Evolutionary conservation across 1,140 invertebrate genomes (phyloP).

Genomic region (Drosophila obscura): DNA sequence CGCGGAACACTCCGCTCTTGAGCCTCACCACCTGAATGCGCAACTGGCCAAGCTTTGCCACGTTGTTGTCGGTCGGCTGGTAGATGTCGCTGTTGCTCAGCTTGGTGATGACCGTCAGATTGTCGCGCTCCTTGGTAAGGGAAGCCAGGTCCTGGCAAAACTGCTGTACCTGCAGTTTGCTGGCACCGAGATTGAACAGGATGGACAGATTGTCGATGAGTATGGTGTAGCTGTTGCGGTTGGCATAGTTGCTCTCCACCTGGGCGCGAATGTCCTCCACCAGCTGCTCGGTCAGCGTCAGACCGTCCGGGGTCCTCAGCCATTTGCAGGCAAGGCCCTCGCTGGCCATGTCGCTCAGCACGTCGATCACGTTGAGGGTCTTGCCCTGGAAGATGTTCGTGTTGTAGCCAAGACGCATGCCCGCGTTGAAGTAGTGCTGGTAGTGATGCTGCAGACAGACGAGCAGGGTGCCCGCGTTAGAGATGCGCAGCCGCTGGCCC

Average conservation of each 20-base stretch:
- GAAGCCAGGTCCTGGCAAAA: slow-evolving; percentile 75
- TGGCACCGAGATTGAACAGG: slow-evolving; percentile 87
- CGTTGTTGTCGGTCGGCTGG: slow-evolving; percentile 85
- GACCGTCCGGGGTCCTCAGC: slow-evolving; percentile 59
- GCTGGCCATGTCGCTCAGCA: slow-evolving; percentile 84
- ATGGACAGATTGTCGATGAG: slow-evolving; percentile 89
- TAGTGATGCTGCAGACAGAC: slow-evolving; percentile 89
- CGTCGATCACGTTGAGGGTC: slow-evolving; percentile 85
- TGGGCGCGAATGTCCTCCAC: slow-evolving; percentile 67
- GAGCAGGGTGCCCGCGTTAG: slow-evolving; percentile 85
- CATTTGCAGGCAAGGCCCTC: slow-evolving; percentile 65
- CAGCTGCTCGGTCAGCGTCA: slow-evolving; percentile 58
- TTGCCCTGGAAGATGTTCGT: slow-evolving; percentile 86
- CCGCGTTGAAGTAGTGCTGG: slow-evolving; percentile 89
- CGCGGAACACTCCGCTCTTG: slow-evolving; percentile 87
- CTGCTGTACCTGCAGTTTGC: slow-evolving; percentile 70
- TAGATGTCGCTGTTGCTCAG: slow-evolving; percentile 85
- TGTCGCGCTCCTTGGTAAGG: slow-evolving; percentile 81
- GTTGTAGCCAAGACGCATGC: slow-evolving; percentile 90
- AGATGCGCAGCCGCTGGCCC: slow-evolving; percentile 85
- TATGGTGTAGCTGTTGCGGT: slow-evolving; percentile 84
- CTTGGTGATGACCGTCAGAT: slow-evolving; percentile 85
- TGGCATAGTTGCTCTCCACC: slow-evolving; percentile 56
- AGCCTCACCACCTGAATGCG: slow-evolving; percentile 87
- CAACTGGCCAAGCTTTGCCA: slow-evolving; percentile 87